Conservation (phyloP, 2,888 invertebrate species). For the Troides helena region DNA sequence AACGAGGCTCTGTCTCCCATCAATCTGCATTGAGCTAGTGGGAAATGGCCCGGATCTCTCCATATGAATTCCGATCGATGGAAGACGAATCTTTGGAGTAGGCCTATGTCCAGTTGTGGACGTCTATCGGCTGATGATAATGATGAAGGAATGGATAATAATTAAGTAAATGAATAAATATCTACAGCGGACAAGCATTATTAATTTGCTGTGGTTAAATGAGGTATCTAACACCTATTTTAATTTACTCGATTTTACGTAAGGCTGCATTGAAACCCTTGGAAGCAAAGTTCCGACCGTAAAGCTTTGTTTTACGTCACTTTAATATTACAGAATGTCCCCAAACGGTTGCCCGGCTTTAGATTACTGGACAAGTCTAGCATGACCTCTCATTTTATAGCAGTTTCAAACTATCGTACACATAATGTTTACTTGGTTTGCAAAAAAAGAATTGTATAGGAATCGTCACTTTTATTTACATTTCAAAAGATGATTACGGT, state of each 20-base stretch:
- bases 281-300: slow-evolving; percentile 22
- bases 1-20: too few relatives aligned
- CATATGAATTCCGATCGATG: too few relatives aligned
- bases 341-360: slow-evolving; percentile 20
- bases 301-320: slow-evolving; percentile 23
- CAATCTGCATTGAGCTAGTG: too few relatives aligned
- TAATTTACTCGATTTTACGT: slow-evolving; percentile 12
- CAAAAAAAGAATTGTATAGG: neutral
- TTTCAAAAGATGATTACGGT: too few relatives aligned
- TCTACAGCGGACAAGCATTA: neutral
- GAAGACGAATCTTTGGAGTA: too few relatives aligned
- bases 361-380: slow-evolving; percentile 16
- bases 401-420: slow-evolving; percentile 9
- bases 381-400: slow-evolving; percentile 3
- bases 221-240: slow-evolving; percentile 17
- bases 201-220: neutral
- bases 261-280: slow-evolving; percentile 1
- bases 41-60: too few relatives aligned
- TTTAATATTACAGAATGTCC: slow-evolving; percentile 22
- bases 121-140: too few relatives aligned
- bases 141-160: neutral
- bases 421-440: neutral
- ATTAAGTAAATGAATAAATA: neutral
- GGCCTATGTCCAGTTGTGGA: too few relatives aligned
- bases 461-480: neutral